These are phyloP conservation scores for Emys orbicularis DNA, from an alignment of 2,797 vertebrate species.

Conservation along the genomic window DNA sequence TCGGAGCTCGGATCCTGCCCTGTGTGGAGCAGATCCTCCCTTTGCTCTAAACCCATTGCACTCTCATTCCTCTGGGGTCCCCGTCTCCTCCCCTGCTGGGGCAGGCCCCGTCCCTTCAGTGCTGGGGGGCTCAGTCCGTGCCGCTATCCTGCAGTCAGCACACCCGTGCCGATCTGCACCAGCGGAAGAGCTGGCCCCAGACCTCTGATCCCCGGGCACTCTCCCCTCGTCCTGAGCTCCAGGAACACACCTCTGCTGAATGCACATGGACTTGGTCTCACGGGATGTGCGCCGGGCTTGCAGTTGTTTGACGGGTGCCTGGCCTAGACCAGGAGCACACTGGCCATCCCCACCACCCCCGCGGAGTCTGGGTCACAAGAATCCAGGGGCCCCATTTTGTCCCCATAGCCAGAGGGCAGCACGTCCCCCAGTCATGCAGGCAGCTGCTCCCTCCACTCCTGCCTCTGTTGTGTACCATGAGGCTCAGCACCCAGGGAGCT, in stretches of 20 bases:
- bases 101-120: not conserved
- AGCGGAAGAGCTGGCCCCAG: not conserved
- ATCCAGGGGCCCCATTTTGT: not conserved
- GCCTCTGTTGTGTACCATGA: not conserved
- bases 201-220: too few relatives aligned
- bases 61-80: not conserved
- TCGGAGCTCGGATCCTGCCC: too few relatives aligned
- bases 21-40: too few relatives aligned
- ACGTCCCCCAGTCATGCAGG: too few relatives aligned
- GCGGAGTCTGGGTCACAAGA: not conserved
- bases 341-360: not conserved
- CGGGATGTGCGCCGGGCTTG: too few relatives aligned
- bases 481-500: too few relatives aligned
- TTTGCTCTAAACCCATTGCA: not conserved
- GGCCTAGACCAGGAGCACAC: not conserved
- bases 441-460: not conserved
- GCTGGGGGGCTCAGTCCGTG: not conserved
- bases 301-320: not conserved
- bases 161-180: too few relatives aligned
- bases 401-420: too few relatives aligned
- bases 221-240: fast-evolving
- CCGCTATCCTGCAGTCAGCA: too few relatives aligned
- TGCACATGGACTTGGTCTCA: not conserved
- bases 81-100: not conserved
- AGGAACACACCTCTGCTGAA: too few relatives aligned